Conservation (phyloP, 1,140 invertebrate species). For the Mya arenaria region DNA sequence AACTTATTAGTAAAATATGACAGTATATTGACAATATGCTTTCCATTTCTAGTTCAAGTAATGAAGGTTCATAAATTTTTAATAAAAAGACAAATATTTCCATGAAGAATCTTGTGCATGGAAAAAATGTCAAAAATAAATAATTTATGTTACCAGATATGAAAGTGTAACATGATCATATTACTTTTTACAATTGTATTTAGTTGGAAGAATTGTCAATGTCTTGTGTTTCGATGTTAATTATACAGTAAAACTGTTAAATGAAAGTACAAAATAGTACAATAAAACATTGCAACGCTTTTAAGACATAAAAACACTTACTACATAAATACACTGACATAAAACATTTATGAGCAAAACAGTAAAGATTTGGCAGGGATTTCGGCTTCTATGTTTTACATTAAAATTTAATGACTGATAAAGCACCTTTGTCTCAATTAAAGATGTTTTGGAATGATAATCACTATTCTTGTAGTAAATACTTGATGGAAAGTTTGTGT, state of each 20-base stretch:
- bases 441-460: conserved; percentile 23
- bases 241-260: conserved; percentile 9
- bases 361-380: conserved; percentile 44
- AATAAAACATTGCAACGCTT: not conserved
- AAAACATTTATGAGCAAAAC: conserved; percentile 49
- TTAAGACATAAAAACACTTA: conserved; percentile 10
- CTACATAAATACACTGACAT: not conserved
- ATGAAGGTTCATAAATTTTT: no score
- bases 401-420: not conserved
- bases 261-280: conserved; percentile 15
- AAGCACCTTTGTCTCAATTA: conserved; percentile 1
- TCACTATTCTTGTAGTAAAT: not conserved
- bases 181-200: not conserved
- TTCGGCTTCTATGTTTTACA: conserved; percentile 6
- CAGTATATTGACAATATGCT: no score
- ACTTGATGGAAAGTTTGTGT: not conserved
- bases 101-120: not conserved
- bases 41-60: no score
- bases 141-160: not conserved
- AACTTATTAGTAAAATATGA: no score
- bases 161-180: not conserved
- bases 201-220: conserved; percentile 7
- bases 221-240: conserved; percentile 40
- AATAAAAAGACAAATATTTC: no score
- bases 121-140: not conserved